A percentile compares a stretch with the other conserved stretches of the same genome.
These are phyloP conservation scores for Apeira syringaria DNA, from an alignment of 2,888 invertebrate species.

Conservation along the genomic window DNA sequence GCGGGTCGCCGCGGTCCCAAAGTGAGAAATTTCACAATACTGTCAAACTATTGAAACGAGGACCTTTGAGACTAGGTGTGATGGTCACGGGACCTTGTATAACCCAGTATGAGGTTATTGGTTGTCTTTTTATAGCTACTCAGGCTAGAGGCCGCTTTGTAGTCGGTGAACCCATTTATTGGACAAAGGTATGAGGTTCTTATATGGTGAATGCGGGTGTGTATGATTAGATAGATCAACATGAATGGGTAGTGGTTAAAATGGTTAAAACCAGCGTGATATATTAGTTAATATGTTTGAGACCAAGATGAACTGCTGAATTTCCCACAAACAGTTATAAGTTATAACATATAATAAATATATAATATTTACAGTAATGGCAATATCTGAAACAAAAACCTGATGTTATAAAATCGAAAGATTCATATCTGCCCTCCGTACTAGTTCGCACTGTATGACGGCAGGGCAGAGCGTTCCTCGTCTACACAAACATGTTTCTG, in stretches of 20 bases:
- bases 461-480: no score
- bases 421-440: no score
- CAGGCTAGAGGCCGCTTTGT: constrained; percentile 58
- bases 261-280: constrained; percentile 10
- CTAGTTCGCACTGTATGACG: no score
- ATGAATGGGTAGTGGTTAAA: constrained; percentile 25
- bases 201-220: constrained; percentile 39
- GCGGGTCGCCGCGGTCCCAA: constrained; percentile 65
- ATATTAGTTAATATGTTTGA: constrained; percentile 4
- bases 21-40: constrained; percentile 75
- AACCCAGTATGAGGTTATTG: constrained; percentile 71
- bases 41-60: constrained; percentile 70
- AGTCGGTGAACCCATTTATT: constrained; percentile 50
- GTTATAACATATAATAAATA: no score
- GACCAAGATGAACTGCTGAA: neutral
- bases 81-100: constrained; percentile 53
- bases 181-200: constrained; percentile 40
- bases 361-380: no score
- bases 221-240: constrained; percentile 33
- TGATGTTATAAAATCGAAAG: no score
- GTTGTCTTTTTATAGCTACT: constrained; percentile 46
- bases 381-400: no score
- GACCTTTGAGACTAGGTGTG: constrained; percentile 59
- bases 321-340: no score
- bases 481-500: no score